phyloP scores from a whole-genome alignment of 1,140 invertebrate genomes.

The Bacillus rossius region DNA sequence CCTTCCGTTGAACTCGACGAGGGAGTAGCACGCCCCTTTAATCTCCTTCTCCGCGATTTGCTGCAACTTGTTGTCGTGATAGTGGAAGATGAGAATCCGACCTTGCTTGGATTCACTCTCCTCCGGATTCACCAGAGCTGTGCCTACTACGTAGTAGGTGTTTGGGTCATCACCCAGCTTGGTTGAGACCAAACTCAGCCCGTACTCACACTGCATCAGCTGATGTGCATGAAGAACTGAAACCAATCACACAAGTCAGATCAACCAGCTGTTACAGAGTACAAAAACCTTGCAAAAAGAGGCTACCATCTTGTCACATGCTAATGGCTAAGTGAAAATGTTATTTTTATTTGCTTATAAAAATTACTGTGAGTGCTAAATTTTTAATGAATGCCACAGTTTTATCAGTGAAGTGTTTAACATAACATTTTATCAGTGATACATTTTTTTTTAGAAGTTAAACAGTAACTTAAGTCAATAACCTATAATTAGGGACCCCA shows the following conservation, averaged over 20 bases:
- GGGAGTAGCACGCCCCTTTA: slow-evolving; percentile 88
- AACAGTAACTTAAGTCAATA: too few species aligned
- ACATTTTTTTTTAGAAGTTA: too few species aligned
- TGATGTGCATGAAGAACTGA: slow-evolving; percentile 88
- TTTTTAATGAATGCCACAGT: too few species aligned
- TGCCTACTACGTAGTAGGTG: slow-evolving; percentile 92
- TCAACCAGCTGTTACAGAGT: background rate
- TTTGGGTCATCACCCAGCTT: slow-evolving; percentile 87
- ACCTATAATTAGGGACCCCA: too few species aligned
- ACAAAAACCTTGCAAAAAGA: background rate
- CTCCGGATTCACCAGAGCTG: slow-evolving; percentile 88
- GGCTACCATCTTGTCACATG: too few species aligned
- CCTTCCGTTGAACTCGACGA: slow-evolving; percentile 94
- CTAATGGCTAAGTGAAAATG: too few species aligned
- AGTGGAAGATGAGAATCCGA: slow-evolving; percentile 88
- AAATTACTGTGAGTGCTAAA: too few species aligned
- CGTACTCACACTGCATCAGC: slow-evolving; percentile 83
- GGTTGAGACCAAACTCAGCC: slow-evolving; percentile 83
- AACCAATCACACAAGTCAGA: slow-evolving; percentile 16
- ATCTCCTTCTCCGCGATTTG: slow-evolving; percentile 95
- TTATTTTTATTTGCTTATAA: too few species aligned
- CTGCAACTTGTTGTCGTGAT: slow-evolving; percentile 81
- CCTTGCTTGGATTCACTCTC: slow-evolving; percentile 90
- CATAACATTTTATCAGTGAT: too few species aligned
- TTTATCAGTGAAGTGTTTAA: too few species aligned